Percentiles rank a stretch among this genome's conserved stretches.
phyloP scores from a whole-genome alignment of 2,888 invertebrate genomes.

The Drosophila greeni region DNA sequence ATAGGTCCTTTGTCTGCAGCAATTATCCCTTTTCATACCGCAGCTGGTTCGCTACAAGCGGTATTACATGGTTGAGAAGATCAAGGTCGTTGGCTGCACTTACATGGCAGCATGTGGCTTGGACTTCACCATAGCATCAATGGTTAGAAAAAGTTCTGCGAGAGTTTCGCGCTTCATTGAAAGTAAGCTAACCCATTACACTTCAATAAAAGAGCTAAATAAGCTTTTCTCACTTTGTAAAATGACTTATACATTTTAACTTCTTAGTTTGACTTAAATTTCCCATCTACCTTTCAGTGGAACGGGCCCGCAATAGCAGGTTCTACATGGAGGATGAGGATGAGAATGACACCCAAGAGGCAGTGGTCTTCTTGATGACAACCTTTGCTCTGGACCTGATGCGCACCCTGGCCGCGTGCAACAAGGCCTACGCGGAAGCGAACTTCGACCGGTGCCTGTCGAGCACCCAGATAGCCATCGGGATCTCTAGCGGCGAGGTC shows the following conservation, averaged over 20 bases:
- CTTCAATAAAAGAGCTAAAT: no score
- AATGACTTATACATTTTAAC: background rate
- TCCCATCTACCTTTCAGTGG: background rate
- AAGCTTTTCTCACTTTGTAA: no score
- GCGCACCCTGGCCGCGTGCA: constrained; percentile 81
- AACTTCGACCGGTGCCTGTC: constrained; percentile 70
- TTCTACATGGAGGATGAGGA: constrained; percentile 86
- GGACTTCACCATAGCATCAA: constrained; percentile 83
- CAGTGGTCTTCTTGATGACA: constrained; percentile 83
- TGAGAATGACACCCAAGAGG: constrained; percentile 49
- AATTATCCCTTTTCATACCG: background rate
- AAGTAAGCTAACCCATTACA: background rate
- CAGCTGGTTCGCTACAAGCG: constrained; percentile 46
- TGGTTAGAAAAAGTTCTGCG: background rate
- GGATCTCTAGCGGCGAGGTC: constrained; percentile 93
- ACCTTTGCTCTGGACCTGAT: constrained; percentile 81
- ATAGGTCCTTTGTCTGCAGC: accelerated
- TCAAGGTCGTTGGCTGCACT: constrained; percentile 96
- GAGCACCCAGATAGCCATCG: constrained; percentile 78
- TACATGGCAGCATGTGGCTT: constrained; percentile 98
- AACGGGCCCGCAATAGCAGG: constrained; percentile 61
- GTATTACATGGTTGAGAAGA: constrained; percentile 90
- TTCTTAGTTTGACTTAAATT: background rate
- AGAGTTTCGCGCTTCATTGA: background rate
- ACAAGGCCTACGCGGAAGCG: constrained; percentile 79